phyloP scores from a whole-genome alignment of 2,888 invertebrate species.

The Octodonta nipae region DNA sequence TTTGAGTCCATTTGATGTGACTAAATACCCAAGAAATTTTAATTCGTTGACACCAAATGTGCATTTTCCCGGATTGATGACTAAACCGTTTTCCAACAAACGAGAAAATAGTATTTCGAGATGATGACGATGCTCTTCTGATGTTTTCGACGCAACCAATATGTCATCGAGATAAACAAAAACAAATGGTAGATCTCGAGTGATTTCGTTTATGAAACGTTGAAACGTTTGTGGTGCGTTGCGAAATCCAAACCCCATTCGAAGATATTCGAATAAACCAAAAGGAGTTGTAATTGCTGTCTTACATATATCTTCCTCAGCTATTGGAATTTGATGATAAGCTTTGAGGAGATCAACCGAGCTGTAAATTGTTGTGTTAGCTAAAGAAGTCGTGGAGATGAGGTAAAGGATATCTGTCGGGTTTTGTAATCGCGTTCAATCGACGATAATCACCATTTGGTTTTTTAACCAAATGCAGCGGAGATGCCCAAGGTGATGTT shows the following conservation, averaged over 20 bases:
- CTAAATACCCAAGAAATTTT: too few relatives aligned
- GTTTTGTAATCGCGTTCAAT: slow-evolving; percentile 13
- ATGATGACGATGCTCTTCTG: slow-evolving; percentile 14
- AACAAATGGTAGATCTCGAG: slow-evolving; percentile 20
- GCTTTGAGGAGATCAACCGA: slow-evolving; percentile 15
- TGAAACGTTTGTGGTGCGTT: slow-evolving; percentile 30
- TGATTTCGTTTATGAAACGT: slow-evolving; percentile 23
- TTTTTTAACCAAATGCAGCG: too few relatives aligned
- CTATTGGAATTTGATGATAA: slow-evolving; percentile 28
- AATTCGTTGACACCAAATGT: too few relatives aligned
- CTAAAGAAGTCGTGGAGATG: slow-evolving; percentile 17
- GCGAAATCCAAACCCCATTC: slow-evolving; percentile 25
- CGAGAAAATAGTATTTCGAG: background rate
- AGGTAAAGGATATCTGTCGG: slow-evolving; percentile 14
- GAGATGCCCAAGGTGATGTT: too few relatives aligned
- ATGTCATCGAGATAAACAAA: slow-evolving; percentile 27
- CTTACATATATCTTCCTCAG: slow-evolving; percentile 24
- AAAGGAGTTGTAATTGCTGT: slow-evolving; percentile 29
- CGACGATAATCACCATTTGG: slow-evolving; percentile 18
- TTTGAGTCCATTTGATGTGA: too few relatives aligned
- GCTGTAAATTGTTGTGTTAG: slow-evolving; percentile 9
- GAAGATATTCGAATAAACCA: slow-evolving; percentile 25
- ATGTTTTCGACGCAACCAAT: slow-evolving; percentile 15
- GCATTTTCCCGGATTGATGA: too few relatives aligned
- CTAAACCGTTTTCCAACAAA: background rate